Evolutionary conservation across 2,797 vertebrate species (phyloP), one percentile per base, ranked within the genome.

Genomic region (Luscinia luscinia): DNA sequence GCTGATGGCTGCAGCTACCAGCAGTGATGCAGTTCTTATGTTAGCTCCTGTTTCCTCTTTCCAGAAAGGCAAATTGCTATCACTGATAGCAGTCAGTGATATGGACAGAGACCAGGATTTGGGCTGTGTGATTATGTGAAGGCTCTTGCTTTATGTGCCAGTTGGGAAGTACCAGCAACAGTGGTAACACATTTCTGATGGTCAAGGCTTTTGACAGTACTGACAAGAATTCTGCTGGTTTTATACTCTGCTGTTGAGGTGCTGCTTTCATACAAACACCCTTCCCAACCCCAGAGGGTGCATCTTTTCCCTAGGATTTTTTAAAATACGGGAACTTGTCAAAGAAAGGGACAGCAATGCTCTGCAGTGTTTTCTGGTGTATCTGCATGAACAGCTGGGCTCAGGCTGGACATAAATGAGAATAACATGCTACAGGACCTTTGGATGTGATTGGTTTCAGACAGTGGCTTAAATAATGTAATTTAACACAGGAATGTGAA

Each of bases 41-140:
- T 90, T 51, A 75, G 5, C 41, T 94, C 62, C 81, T 16, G 34
- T 46, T 92, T 89, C 84, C 82, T 55, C 67, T 82, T 76, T 84
- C 84, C 48, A 79, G 78, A 84, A 66, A 66, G 40, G 36, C 78
- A 66, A 58, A 61, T 21, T 75, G 38, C 58, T 86, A 0, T 41
- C 48, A 63, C 58, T 81, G 62, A 67, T 46, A 46, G 32, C 58
- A 89, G 41, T 32, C 49, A 46, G 77, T 41, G n/a, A 32, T 52
- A 26, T 6, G 38, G 54, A n/a, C 58, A 64, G 58, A 90, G 66
- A 51, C 40, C 34, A 41, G 67, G 74, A 68, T 68, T 87, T 91
- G 62, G 67, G 12, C 41, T 91, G 63, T 62, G 64, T 77, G 62
- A 40, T 28, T 87, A 14, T n/a, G 12, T 43, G 69, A 92, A 74